Base-by-base conservation (phyloP, 2,113 vertebrate species). In the Cavia aperea region DNA sequence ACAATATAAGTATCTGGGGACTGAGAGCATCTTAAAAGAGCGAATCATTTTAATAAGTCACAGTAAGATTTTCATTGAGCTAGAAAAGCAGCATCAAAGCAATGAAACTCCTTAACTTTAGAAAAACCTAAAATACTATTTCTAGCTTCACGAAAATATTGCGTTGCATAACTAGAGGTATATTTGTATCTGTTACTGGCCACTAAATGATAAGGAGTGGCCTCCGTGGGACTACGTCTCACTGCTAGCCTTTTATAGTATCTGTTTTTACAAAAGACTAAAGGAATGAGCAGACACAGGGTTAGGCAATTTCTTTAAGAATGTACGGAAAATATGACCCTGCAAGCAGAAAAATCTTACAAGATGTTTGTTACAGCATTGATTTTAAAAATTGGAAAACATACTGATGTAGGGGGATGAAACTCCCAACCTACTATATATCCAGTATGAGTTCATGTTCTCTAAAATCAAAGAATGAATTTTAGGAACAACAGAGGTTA, bases 31-130 rank as follows among this genome's bases (percentile, higher is more conserved):
- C 83, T 72, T 89, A 92, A 96, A 81, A 43, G 70, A 91, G 51
- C 5, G 7, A 62, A 68, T 86, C 7, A 68, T 63, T 87, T 87
- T 51, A 81, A 36, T 62, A 86, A 92, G 9, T 79, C 73, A 60
- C 36, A 89, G 58, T 33, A 78, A 73, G 58, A 54, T 89, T 96
- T 92, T 89, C 93, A 26, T 90, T 86, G 79, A 84, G 43, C 58
- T 82, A 43, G 54, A 60, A 95, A 82, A 93, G 39, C 54, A 75
- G 89, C 56, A 23, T 89, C 68, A 93, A 84, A 93, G 16, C 63
- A 68, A 86, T 46, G 43, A 91, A 91, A 91, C 19, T 43, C 36
- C 36, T 88, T 86, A 19, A 39, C 72, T 87, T 89, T 23, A 39
- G 93, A 78, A 93, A 86, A 16, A 72, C 7, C 43, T 89, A 60